These are phyloP conservation scores for Chlorops oryzae DNA, from an alignment of 1,140 invertebrate species.

Conservation along the genomic window DNA sequence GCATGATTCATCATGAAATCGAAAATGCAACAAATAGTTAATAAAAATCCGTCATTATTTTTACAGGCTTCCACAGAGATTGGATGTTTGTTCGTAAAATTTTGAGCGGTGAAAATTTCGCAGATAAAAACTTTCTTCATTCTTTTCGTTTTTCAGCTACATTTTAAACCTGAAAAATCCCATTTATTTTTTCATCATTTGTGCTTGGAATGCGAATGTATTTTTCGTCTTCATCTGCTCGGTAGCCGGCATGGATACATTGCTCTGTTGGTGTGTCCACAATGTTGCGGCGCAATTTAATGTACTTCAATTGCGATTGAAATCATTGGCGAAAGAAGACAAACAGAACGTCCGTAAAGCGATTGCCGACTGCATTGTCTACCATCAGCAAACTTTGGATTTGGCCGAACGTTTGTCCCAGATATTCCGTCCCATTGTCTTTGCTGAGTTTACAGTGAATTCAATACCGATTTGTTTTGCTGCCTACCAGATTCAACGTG, in stretches of 20 bases:
- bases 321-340: neutral
- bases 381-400: conserved; percentile 3
- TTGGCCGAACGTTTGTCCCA: neutral
- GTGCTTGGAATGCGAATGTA: too few relatives aligned
- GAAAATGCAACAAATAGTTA: too few relatives aligned
- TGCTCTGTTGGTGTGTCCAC: conserved; percentile 5
- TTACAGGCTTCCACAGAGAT: too few relatives aligned
- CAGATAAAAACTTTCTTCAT: too few relatives aligned
- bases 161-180: too few relatives aligned
- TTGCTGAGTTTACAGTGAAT: conserved; percentile 2
- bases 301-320: neutral
- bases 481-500: conserved; percentile 6
- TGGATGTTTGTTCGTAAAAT: too few relatives aligned
- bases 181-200: too few relatives aligned
- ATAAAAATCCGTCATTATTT: too few relatives aligned
- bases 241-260: neutral
- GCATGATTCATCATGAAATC: too few relatives aligned
- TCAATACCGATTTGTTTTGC: conserved; percentile 6
- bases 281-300: conserved; percentile 6
- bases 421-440: conserved; percentile 7
- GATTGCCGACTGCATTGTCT: neutral
- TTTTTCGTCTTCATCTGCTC: neutral
- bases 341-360: too few relatives aligned
- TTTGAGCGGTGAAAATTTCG: too few relatives aligned
- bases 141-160: too few relatives aligned